Conservation (phyloP, 2,888 invertebrate genomes). For the Metellina segmentata region DNA sequence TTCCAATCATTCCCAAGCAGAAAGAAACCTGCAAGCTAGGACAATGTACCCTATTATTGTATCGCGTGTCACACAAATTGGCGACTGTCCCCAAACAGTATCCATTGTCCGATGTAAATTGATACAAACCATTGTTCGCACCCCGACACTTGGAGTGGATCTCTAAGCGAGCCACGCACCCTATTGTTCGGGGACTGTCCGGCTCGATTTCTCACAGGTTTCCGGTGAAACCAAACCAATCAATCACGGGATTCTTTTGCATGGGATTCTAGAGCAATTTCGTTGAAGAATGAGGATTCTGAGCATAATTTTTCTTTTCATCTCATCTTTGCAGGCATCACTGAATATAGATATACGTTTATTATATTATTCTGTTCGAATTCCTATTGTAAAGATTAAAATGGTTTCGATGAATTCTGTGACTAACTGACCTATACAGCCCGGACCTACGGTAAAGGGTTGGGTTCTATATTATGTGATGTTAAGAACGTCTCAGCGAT, state of each 20-base stretch:
- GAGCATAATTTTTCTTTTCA: too few relatives aligned
- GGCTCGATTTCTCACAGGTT: not conserved
- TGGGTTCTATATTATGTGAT: too few relatives aligned
- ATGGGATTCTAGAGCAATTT: not conserved
- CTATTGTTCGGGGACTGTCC: not conserved
- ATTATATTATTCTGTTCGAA: too few relatives aligned
- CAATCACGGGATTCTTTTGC: not conserved
- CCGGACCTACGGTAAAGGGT: too few relatives aligned
- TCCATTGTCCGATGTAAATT: slow-evolving; percentile 41
- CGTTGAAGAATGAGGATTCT: not conserved
- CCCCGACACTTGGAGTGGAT: not conserved
- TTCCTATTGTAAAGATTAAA: too few relatives aligned
- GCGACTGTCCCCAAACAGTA: not conserved
- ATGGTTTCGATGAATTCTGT: too few relatives aligned
- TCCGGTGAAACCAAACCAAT: slow-evolving; percentile 14
- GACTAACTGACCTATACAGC: too few relatives aligned
- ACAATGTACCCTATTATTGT: slow-evolving; percentile 30
- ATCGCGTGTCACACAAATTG: slow-evolving; percentile 26
- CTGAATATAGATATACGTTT: too few relatives aligned
- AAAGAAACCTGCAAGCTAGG: not conserved
- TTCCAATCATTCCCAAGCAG: too few relatives aligned
- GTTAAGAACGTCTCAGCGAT: too few relatives aligned
- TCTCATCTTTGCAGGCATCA: too few relatives aligned
- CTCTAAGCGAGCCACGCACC: not conserved
- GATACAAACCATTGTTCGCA: slow-evolving; percentile 40